These are phyloP conservation scores for Hiodon tergisus DNA, from an alignment of 2,113 vertebrate genomes.

Conservation along the genomic window DNA sequence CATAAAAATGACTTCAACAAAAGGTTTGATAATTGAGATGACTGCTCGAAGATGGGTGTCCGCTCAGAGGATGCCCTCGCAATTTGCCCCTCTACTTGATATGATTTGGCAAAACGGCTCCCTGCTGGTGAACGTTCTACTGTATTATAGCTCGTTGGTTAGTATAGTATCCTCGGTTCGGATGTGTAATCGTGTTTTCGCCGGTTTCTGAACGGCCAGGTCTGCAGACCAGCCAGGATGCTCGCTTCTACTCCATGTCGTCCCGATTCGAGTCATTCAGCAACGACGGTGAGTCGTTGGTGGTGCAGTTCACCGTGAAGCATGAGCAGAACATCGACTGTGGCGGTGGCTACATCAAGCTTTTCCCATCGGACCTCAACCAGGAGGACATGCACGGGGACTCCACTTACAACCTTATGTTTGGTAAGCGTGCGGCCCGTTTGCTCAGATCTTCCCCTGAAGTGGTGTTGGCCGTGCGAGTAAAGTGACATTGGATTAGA, in stretches of 20 bases:
- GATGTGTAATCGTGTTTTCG: neutral
- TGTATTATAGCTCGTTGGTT: too few relatives aligned
- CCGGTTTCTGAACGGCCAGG: conserved; percentile 39
- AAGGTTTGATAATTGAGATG: neutral
- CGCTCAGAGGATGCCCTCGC: too few relatives aligned
- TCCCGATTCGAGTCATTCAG: conserved; percentile 55
- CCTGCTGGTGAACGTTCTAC: too few relatives aligned
- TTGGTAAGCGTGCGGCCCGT: conserved; percentile 55
- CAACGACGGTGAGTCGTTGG: conserved; percentile 40
- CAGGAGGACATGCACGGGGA: conserved; percentile 70
- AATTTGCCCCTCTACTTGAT: too few relatives aligned
- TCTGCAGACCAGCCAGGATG: conserved; percentile 71
- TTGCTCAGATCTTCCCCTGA: too few relatives aligned
- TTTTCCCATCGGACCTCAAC: conserved; percentile 68
- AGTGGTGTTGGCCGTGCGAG: too few relatives aligned
- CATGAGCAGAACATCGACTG: conserved; percentile 74
- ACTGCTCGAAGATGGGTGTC: too few relatives aligned
- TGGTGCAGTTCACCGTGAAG: conserved; percentile 74
- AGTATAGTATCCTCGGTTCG: too few relatives aligned
- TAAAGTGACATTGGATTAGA: too few relatives aligned
- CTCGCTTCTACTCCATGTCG: conserved; percentile 67
- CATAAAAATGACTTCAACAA: neutral
- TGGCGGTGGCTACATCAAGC: conserved; percentile 67
- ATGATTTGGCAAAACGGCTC: too few relatives aligned
- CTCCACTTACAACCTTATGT: conserved; percentile 72